Evolutionary conservation across 2,113 vertebrate species (phyloP), one percentile per base, ranked within the genome.

Genomic region (Pomatostomus ruficeps): DNA sequence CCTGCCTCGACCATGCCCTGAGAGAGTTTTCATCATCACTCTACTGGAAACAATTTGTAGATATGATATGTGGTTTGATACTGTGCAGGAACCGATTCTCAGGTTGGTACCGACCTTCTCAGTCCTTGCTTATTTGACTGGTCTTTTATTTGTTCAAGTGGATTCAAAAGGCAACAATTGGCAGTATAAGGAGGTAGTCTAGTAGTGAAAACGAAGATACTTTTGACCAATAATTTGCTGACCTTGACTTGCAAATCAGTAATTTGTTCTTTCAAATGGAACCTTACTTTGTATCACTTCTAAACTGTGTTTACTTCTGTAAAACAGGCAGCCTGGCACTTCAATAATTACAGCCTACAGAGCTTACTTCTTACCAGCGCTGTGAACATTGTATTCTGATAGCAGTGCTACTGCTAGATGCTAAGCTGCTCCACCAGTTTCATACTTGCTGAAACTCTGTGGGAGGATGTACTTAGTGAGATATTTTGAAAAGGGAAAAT

Each of bases 331-430:
- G 77, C 87, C 85, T 89, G 79, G 72, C 78, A 88, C 83, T 96
- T 94, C 58, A 85, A 5, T 96, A 97, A 96, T 95, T 93, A 76
- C 89, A 95, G 25, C 83, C 93, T 92, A 94, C 92, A 72, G 76
- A 84, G 67, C 88, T 71, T 88, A 89, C 86, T 92, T 92, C 26
- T 19, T 88, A 71, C 45, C 36, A 87, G 40, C 0, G 0, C 88
- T 83, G 22, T 74, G 92, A 95, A 92, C 33, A 73, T 70, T 85
- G 40, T 76, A 91, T 93, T 96, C 93, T 76, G 61, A 46, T 95
- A 87, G 61, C 76, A 55, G 61, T 82, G 80, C 66, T 87, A 21
- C 80, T 91, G 74, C 59, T 95, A 68, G 85, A 95, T 95, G 61
- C 46, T 89, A 78, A 73, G 89, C 80, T 93, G 48, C 46, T 95